These are phyloP conservation scores for Megaceryle torquata DNA, from an alignment of 2,113 vertebrate species.

Conservation along the genomic window DNA sequence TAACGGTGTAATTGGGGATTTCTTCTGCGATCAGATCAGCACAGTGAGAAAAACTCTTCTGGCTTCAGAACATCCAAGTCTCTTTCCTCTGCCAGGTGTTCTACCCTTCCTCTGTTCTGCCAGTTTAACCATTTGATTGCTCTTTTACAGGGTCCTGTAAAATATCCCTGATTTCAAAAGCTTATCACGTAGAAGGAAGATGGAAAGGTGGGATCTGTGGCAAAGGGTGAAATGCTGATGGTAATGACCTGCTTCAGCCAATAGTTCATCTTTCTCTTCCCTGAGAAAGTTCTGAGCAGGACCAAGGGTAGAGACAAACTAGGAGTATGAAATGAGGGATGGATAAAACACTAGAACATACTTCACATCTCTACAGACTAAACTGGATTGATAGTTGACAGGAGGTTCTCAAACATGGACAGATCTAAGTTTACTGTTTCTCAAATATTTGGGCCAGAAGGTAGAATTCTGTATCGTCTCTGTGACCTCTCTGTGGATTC, in stretches of 20 bases:
- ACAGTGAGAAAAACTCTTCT: background rate
- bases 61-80: background rate
- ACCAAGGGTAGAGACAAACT: background rate
- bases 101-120: constrained; percentile 26
- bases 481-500: background rate
- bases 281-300: background rate
- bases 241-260: background rate
- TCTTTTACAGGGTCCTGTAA: background rate
- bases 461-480: accelerated
- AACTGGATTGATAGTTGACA: background rate
- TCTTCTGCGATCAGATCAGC: background rate
- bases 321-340: accelerated
- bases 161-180: background rate
- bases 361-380: background rate
- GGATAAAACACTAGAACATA: background rate
- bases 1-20: background rate
- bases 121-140: background rate
- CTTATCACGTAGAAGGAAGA: accelerated
- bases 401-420: background rate
- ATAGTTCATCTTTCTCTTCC: background rate
- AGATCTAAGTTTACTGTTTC: background rate
- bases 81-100: constrained; percentile 24
- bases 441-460: background rate
- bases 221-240: background rate
- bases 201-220: background rate